Evolutionary conservation across 1,140 invertebrate genomes (phyloP).

Genomic region (Drosophila ohnishii): DNA sequence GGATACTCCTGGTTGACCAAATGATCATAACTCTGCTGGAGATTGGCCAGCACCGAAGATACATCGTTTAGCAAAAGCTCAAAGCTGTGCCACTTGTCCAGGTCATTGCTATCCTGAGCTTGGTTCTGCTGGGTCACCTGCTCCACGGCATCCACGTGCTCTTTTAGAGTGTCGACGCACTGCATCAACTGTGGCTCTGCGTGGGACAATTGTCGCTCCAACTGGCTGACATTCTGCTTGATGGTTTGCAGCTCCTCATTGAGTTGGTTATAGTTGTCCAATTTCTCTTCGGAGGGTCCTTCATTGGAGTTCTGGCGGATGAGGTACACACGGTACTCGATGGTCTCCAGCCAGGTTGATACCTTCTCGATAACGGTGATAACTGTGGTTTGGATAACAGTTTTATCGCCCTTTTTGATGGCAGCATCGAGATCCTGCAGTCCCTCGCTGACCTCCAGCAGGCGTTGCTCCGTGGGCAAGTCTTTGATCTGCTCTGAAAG

Average conservation of each 20-base stretch:
- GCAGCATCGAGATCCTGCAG: conserved; percentile 86
- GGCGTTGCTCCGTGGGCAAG: conserved; percentile 84
- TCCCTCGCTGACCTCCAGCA: conserved; percentile 84
- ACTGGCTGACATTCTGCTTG: conserved; percentile 82
- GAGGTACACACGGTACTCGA: conserved; percentile 90
- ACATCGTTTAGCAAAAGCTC: conserved; percentile 60
- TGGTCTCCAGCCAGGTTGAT: conserved; percentile 91
- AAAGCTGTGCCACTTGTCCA: conserved; percentile 89
- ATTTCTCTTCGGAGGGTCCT: conserved; percentile 85
- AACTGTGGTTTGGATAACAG: conserved; percentile 87
- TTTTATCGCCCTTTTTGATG: conserved; percentile 86
- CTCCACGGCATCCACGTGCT: conserved; percentile 85
- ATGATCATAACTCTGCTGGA: conserved; percentile 70
- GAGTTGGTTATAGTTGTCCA: conserved; percentile 83
- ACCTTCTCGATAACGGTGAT: conserved; percentile 90
- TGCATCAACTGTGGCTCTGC: conserved; percentile 84
- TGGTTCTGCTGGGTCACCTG: conserved; percentile 86
- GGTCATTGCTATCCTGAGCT: conserved; percentile 85
- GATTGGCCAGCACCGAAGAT: conserved; percentile 40
- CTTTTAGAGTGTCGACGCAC: conserved; percentile 84
- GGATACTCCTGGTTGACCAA: conserved; percentile 65
- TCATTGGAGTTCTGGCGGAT: conserved; percentile 85
- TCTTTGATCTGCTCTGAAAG: conserved; percentile 85
- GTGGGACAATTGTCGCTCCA: conserved; percentile 84
- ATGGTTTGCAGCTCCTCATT: conserved; percentile 83